Evolutionary conservation across 2,888 invertebrate genomes (phyloP).

Genomic region (Mantis religiosa): DNA sequence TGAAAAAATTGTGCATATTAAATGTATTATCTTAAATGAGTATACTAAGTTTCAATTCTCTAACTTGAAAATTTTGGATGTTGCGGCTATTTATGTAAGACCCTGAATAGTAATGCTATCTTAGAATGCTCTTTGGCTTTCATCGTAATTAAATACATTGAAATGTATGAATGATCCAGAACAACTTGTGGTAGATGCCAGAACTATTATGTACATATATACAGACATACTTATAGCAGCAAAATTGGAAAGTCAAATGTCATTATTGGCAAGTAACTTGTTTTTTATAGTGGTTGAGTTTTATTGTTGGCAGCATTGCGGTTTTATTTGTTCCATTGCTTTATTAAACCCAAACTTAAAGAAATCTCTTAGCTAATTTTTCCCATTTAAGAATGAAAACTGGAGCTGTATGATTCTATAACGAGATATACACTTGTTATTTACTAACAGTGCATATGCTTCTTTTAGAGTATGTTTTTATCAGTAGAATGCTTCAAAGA

Average conservation of each 20-base stretch:
- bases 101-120: background rate
- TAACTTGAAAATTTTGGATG: too few relatives aligned
- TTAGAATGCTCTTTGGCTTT: slow-evolving; percentile 3
- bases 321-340: background rate
- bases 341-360: background rate
- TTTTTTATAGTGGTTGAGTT: background rate
- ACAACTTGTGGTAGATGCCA: background rate
- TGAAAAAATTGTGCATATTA: too few relatives aligned
- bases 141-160: background rate
- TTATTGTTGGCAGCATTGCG: background rate
- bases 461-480: background rate
- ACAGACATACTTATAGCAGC: background rate
- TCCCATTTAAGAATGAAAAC: background rate
- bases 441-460: background rate
- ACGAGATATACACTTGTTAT: background rate
- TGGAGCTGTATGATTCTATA: background rate
- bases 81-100: too few relatives aligned
- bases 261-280: background rate
- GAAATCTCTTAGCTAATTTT: background rate
- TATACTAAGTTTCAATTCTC: too few relatives aligned
- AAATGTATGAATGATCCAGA: background rate
- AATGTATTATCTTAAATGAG: too few relatives aligned
- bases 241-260: background rate
- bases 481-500: background rate
- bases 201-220: background rate